Percentiles rank a stretch among this genome's conserved stretches.
Evolutionary conservation across 2,797 vertebrate genomes (phyloP).

Genomic region (Pseudopleuronectes americanus): DNA sequence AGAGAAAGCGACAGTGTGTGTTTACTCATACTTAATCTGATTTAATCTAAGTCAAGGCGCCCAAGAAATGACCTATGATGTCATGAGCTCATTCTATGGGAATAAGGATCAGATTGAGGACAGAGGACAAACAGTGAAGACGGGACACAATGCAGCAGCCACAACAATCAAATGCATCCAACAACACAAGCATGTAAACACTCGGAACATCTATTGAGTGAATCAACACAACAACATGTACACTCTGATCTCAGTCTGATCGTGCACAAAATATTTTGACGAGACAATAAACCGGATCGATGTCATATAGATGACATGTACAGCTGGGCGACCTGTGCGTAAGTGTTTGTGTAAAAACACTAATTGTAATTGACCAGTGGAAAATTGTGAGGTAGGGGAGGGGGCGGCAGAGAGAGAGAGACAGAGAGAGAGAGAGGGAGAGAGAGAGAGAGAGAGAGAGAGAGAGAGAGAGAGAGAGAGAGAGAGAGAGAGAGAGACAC

Average conservation of each 20-base stretch:
- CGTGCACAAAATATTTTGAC: background rate
- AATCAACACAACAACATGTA: background rate
- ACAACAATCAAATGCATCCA: slow-evolving; percentile 22
- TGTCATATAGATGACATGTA: background rate
- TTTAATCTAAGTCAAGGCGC: slow-evolving; percentile 68
- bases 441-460: background rate
- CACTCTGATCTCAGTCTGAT: slow-evolving; percentile 2
- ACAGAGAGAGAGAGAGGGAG: background rate
- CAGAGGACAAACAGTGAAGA: slow-evolving; percentile 4
- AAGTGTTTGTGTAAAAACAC: slow-evolving; percentile 53
- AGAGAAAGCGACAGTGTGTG: slow-evolving; percentile 17
- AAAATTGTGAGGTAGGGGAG: slow-evolving; percentile 65
- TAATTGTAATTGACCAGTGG: slow-evolving; percentile 75
- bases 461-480: background rate
- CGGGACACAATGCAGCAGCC: slow-evolving; percentile 9
- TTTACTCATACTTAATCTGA: slow-evolving; percentile 68
- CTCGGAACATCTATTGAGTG: background rate
- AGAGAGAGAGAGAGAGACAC: background rate
- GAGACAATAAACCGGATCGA: background rate
- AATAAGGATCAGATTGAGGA: slow-evolving; percentile 48
- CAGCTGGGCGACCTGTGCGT: slow-evolving; percentile 1
- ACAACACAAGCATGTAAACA: slow-evolving; percentile 10
- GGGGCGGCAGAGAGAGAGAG: background rate
- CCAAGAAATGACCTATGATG: slow-evolving; percentile 69
- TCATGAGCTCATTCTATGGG: slow-evolving; percentile 55